Evolutionary conservation across 30 jellyfish, hydroid and myxozoan species (phyloP).

Genomic region (Aurelia sp.): DNA sequence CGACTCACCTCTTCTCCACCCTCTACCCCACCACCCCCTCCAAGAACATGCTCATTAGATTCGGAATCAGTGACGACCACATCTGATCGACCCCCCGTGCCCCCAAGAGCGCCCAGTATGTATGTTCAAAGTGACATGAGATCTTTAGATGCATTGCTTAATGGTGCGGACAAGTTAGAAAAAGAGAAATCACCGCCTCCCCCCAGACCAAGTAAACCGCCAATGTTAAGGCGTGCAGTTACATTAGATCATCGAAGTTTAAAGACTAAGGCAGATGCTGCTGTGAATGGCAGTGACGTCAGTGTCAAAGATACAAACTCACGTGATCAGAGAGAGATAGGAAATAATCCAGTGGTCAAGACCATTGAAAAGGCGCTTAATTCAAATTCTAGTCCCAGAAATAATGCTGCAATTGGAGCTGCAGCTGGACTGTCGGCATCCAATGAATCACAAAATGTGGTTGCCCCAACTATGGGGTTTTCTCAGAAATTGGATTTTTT

Average conservation of each 20-base stretch:
- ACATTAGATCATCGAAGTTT: neutral
- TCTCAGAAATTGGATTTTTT: neutral
- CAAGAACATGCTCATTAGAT: slow-evolving; percentile 14
- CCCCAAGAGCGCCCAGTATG: slow-evolving; percentile 79
- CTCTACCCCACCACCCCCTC: slow-evolving; percentile 86
- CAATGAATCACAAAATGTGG: neutral
- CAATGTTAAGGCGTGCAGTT: slow-evolving; percentile 8
- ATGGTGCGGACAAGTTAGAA: neutral
- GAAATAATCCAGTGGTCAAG: neutral
- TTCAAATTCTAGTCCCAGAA: neutral
- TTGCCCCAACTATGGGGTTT: neutral
- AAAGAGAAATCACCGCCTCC: slow-evolving; percentile 29
- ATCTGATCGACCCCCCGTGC: slow-evolving; percentile 62
- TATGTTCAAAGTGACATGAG: slow-evolving; percentile 26
- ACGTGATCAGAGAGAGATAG: neutral
- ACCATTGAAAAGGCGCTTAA: neutral
- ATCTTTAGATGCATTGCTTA: slow-evolving; percentile 20
- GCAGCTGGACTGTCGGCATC: neutral
- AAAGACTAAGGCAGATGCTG: neutral
- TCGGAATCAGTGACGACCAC: neutral
- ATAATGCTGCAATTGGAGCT: neutral
- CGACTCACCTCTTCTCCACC: slow-evolving; percentile 66
- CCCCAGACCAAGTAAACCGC: slow-evolving; percentile 56
- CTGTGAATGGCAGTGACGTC: neutral
- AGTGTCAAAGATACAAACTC: neutral